A percentile compares a stretch with the other conserved stretches of the same genome.
Evolutionary conservation across 1,140 invertebrate genomes (phyloP).

Genomic region (Cryptotermes secundus): DNA sequence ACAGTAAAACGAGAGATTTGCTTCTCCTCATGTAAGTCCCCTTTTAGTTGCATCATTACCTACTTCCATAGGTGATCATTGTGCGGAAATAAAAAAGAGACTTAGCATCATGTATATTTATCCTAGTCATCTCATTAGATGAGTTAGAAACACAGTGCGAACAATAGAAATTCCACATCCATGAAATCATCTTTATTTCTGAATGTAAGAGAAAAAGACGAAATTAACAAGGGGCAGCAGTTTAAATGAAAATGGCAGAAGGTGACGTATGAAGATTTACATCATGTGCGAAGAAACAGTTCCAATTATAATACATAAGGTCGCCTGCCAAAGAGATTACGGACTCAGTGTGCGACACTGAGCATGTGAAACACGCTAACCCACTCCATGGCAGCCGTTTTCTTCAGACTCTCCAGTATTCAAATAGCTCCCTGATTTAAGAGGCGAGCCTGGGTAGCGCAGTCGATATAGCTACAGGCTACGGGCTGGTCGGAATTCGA

Average conservation of each 20-base stretch:
- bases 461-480: too few species aligned
- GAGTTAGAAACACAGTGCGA: neutral
- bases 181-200: constrained; percentile 7
- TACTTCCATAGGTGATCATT: neutral
- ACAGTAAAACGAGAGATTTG: neutral
- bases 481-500: too few species aligned
- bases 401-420: too few species aligned
- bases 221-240: neutral
- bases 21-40: neutral
- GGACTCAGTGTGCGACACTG: too few species aligned
- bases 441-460: too few species aligned
- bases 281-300: neutral
- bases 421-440: too few species aligned
- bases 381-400: too few species aligned
- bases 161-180: neutral
- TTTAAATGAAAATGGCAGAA: neutral
- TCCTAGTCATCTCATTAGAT: neutral
- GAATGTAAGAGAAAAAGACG: neutral
- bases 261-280: neutral
- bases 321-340: too few species aligned
- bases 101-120: neutral
- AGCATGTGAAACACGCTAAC: too few species aligned
- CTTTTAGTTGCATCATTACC: neutral
- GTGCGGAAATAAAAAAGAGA: neutral
- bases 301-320: too few species aligned